A percentile compares a stretch with the other conserved stretches of the same genome.
phyloP scores from a whole-genome alignment of 2,113 vertebrate genomes.

The Pelobates fuscus region DNA sequence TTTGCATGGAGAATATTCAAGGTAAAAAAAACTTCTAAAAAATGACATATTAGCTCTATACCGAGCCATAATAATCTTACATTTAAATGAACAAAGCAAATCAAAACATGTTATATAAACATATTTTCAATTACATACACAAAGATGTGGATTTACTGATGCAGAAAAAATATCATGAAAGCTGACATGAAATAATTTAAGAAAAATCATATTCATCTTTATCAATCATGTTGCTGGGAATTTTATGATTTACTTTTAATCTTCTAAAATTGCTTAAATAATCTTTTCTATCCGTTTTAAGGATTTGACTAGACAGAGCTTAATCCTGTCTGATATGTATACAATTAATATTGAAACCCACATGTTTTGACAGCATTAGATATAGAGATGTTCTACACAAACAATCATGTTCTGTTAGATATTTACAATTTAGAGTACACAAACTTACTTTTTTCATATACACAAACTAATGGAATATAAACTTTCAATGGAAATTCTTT shows the following conservation, averaged over 20 bases:
- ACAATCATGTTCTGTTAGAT: not conserved
- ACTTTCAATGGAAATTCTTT: not conserved
- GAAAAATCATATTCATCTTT: constrained; percentile 67
- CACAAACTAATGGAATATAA: not conserved
- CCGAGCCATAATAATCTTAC: no score
- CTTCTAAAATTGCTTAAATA: constrained; percentile 72
- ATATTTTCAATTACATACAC: not conserved
- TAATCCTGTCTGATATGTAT: constrained; percentile 66
- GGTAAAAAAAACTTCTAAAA: no score
- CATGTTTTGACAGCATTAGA: constrained; percentile 31
- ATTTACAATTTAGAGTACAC: not conserved
- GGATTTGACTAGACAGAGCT: constrained; percentile 47
- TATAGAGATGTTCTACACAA: constrained; percentile 10
- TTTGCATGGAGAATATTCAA: no score
- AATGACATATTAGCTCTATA: no score
- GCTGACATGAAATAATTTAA: constrained; percentile 67
- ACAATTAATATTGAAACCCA: constrained; percentile 61
- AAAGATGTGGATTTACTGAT: constrained; percentile 40
- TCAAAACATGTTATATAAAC: no score
- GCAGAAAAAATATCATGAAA: constrained; percentile 59
- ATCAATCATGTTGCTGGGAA: constrained; percentile 70
- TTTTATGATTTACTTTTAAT: constrained; percentile 73
- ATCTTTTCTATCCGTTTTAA: constrained; percentile 59
- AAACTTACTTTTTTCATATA: not conserved
- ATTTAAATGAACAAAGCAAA: no score